A percentile compares a stretch with the other conserved stretches of the same genome.
These are phyloP conservation scores for Palythoa caribaeorum DNA, from an alignment of 92 coral and sea anemone genomes.

Conservation along the genomic window DNA sequence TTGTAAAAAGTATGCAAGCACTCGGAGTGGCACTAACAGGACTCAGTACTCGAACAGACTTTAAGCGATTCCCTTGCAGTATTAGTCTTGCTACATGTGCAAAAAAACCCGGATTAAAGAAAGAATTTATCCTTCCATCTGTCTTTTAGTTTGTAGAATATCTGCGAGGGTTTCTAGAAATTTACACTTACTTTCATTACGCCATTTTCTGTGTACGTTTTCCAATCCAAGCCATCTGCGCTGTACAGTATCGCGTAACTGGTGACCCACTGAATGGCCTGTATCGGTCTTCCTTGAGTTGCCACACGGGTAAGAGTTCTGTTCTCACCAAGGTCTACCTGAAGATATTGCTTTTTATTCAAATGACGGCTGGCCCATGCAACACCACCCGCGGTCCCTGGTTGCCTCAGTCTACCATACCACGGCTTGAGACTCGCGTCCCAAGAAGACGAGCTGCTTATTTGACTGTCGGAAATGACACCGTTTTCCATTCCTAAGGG, in stretches of 20 bases:
- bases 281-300: conserved; percentile 20
- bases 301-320: conserved; percentile 6
- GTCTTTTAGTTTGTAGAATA: too few relatives aligned
- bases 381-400: background rate
- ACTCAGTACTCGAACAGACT: too few relatives aligned
- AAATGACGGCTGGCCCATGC: background rate
- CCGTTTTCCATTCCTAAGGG: conserved; percentile 32
- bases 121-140: too few relatives aligned
- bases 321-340: conserved; percentile 21
- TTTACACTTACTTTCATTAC: background rate
- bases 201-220: background rate
- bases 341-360: background rate
- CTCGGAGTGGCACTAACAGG: too few relatives aligned
- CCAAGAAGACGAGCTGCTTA: background rate
- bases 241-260: conserved; percentile 1
- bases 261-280: background rate
- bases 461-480: background rate
- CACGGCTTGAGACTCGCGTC: background rate
- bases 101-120: too few relatives aligned
- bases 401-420: conserved; percentile 3
- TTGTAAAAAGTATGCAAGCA: too few relatives aligned
- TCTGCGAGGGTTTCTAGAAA: too few relatives aligned
- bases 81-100: too few relatives aligned
- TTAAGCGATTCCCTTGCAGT: too few relatives aligned
- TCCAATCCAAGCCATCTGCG: background rate